Evolutionary conservation across 1,140 invertebrate species (phyloP).

Genomic region (Forficula auricularia): DNA sequence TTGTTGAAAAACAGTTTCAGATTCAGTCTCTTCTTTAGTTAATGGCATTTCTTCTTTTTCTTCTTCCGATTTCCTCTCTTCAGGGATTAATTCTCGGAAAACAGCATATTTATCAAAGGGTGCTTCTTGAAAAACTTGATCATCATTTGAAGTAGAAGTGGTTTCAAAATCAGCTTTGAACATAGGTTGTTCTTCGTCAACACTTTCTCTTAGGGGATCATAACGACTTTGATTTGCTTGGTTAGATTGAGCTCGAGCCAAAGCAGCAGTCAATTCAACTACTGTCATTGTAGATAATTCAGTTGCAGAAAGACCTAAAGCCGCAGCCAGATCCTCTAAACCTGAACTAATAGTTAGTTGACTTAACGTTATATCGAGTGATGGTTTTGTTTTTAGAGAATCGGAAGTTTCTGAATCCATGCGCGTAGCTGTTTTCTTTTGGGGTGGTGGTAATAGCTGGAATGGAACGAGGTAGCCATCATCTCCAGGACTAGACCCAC

Average conservation of each 20-base stretch:
- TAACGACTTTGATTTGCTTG: slow-evolving; percentile 10
- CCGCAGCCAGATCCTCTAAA: slow-evolving; percentile 53
- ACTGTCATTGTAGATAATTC: slow-evolving; percentile 68
- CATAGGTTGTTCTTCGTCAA: slow-evolving; percentile 20
- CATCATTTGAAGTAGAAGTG: slow-evolving; percentile 12
- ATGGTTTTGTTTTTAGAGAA: slow-evolving; percentile 15
- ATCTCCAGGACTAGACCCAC: slow-evolving; percentile 32
- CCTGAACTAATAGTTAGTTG: slow-evolving; percentile 65
- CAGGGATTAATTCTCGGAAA: slow-evolving; percentile 59
- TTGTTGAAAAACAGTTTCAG: neutral
- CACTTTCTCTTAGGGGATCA: slow-evolving; percentile 15
- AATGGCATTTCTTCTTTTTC: slow-evolving; percentile 34
- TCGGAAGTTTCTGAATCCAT: slow-evolving; percentile 18
- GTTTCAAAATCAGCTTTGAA: slow-evolving; percentile 40
- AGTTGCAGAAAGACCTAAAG: slow-evolving; percentile 52
- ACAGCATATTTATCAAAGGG: slow-evolving; percentile 63
- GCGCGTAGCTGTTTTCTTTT: slow-evolving; percentile 16
- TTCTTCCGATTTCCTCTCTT: slow-evolving; percentile 50
- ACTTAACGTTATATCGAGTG: slow-evolving; percentile 56
- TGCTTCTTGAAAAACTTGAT: slow-evolving; percentile 19
- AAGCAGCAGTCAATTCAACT: slow-evolving; percentile 60
- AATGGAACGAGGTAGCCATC: slow-evolving; percentile 16
- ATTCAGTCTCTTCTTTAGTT: neutral
- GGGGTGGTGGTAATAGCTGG: slow-evolving; percentile 24
- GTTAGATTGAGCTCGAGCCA: slow-evolving; percentile 28